These are phyloP conservation scores for Dendrocincla tyrannina DNA, from an alignment of 2,797 vertebrate genomes.

Conservation along the genomic window DNA sequence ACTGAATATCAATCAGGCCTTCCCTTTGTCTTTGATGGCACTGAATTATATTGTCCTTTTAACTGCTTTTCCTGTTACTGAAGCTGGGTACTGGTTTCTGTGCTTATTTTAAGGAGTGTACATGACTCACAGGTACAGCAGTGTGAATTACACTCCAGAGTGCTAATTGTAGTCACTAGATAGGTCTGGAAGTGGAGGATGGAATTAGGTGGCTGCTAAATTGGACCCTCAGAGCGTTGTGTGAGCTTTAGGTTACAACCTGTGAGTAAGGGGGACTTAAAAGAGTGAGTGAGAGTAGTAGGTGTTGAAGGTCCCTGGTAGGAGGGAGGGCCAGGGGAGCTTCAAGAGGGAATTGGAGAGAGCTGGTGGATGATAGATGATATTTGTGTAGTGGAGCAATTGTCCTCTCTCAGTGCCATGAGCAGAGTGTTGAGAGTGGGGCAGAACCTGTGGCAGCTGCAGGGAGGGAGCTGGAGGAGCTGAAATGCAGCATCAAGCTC, in stretches of 20 bases:
- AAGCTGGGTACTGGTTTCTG: neutral
- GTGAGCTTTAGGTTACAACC: neutral
- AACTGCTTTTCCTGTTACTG: neutral
- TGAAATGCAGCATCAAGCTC: no score
- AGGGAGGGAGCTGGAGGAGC: no score
- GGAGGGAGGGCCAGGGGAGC: neutral
- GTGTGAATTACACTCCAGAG: neutral
- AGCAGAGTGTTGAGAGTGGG: no score
- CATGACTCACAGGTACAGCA: neutral
- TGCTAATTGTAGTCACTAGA: neutral
- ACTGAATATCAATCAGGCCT: neutral
- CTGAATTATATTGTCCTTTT: neutral
- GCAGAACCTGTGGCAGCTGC: no score
- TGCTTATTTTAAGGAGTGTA: neutral
- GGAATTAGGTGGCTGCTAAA: neutral
- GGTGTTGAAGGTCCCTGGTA: neutral
- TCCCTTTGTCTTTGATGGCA: neutral
- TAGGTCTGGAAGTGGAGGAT: neutral
- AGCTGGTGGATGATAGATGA: no score
- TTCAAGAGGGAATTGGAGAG: neutral
- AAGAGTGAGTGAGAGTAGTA: neutral
- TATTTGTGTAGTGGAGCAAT: no score
- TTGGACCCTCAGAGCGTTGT: neutral
- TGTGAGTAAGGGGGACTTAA: neutral
- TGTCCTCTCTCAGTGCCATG: no score